These are phyloP conservation scores for Epinephelus cyanopodus DNA, from an alignment of 2,113 vertebrate species.

Conservation along the genomic window DNA sequence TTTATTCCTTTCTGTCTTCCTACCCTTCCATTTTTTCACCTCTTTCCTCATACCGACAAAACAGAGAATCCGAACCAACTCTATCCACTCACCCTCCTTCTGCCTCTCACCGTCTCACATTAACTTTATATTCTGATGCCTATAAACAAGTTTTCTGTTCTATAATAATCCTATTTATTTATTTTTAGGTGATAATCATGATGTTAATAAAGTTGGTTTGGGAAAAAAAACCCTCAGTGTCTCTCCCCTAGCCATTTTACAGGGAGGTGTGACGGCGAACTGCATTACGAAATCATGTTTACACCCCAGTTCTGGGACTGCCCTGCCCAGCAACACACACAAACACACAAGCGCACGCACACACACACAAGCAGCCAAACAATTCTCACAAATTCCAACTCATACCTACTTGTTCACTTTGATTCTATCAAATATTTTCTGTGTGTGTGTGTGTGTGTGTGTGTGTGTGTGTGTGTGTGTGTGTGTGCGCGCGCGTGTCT, in stretches of 20 bases:
- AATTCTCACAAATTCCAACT: slow-evolving; percentile 10
- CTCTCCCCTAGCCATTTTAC: slow-evolving; percentile 43
- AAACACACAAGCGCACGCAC: slow-evolving; percentile 57
- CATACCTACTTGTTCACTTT: slow-evolving; percentile 12
- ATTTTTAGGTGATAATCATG: accelerated
- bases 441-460: too few relatives aligned
- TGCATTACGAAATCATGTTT: slow-evolving; percentile 83
- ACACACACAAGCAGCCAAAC: slow-evolving; percentile 29
- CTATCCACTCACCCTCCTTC: accelerated
- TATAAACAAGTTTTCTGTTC: not conserved
- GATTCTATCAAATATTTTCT: slow-evolving; percentile 6
- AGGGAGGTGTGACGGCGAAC: slow-evolving; percentile 76
- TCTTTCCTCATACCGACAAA: not conserved
- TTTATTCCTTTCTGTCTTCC: not conserved
- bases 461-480: too few relatives aligned
- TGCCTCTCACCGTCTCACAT: too few relatives aligned
- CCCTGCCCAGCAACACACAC: slow-evolving; percentile 80
- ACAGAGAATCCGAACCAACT: not conserved
- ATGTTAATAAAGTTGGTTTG: slow-evolving; percentile 9
- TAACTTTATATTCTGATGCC: not conserved
- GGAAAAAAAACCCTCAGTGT: not conserved
- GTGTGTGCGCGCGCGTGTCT: too few relatives aligned
- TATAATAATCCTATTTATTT: not conserved
- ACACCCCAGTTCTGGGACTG: slow-evolving; percentile 73
- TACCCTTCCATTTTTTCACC: not conserved